Evolutionary conservation across 2,113 vertebrate genomes (phyloP), one percentile per base, ranked within the genome.

Genomic region (Ramphastos sulfuratus): DNA sequence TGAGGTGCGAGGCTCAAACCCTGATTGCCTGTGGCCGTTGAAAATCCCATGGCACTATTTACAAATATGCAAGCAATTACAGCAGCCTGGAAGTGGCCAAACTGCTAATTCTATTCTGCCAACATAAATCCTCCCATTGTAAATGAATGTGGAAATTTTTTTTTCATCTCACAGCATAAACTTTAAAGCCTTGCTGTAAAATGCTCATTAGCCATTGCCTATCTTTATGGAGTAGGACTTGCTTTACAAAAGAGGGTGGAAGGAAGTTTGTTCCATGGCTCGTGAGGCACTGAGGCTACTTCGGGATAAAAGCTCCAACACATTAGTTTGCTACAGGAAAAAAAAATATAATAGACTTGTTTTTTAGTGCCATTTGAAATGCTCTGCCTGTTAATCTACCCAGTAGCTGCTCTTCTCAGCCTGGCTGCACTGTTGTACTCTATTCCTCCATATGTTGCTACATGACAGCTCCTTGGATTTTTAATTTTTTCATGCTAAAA

Each of bases 181-280:
- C 85, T 94, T 91, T 95, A 81, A 91, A 95, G 69, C 72, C 60
- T 66, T 70, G 65, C 87, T 87, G 85, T 94, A 96, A 96, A 96
- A 91, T 59, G 75, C 85, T 95, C 80, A 78, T 94, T 84, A 94
- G 82, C 70, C 74, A 86, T 85, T 61, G 67, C 67, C 58, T 46
- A 75, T 44, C 80, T 94, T 88, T 81, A 93, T 75, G 54, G 65
- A 92, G 56, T 54, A 84, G 85, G 44, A 87, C 24, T 91, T 61
- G 65, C 69, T 94, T 94, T 85, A 96, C 69, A 86, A 55, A 2
- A 50, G 50, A 76, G 24, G 58, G 33, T 65, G 73, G 77, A 82
- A 90, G 31, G 65, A 95, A 90, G 69, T 81, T 94, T 83, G 23
- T 73, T 89, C 58, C 65, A 20, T 0, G 1, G 33, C 21, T 81